phyloP scores from a whole-genome alignment of 2,113 vertebrate species.

The rat (Rattus norvegicus) region GRCr8 NC_086037.1:68089501-68090000 shows the following conservation, averaged over 20 bases:
- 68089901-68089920: neutral
- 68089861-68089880: neutral
- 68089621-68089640: conserved; percentile 94
- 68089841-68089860: neutral
- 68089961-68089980: neutral
- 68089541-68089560: conserved; percentile 91
- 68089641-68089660: conserved; percentile 97
- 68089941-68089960: neutral
- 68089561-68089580: conserved; percentile 96
- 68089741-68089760: conserved; percentile 94
- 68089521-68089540: no score
- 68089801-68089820: neutral
- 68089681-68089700: conserved; percentile 97
- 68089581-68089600: conserved; percentile 97
- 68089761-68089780: conserved; percentile 97
- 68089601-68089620: conserved; percentile 96
- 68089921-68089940: neutral
- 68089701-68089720: conserved; percentile 93
- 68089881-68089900: neutral
- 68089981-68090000: neutral
- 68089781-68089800: conserved; percentile 94
- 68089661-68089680: conserved; percentile 97
- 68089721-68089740: conserved; percentile 94
- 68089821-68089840: neutral
- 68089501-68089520: neutral